A percentile compares a stretch with the other conserved stretches of the same genome.
Evolutionary conservation across 2,797 vertebrate genomes (phyloP).

Genomic region (Microhierax caerulescens): DNA sequence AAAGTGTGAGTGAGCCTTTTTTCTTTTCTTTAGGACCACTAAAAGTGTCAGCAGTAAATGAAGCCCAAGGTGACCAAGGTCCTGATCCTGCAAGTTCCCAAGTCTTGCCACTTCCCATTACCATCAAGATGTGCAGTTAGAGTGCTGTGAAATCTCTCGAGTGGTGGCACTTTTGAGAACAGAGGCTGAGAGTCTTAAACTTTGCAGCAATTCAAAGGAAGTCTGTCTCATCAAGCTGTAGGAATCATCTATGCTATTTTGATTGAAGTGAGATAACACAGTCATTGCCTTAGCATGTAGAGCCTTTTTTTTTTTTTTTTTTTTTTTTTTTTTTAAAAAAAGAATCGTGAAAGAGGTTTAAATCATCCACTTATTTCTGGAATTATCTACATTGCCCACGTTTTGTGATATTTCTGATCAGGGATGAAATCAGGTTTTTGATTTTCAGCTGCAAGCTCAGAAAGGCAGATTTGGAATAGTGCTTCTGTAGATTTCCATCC

Average conservation of each 20-base stretch:
- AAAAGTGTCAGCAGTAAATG: background rate
- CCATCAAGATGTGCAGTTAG: background rate
- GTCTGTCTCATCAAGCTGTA: background rate
- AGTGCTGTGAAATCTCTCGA: background rate
- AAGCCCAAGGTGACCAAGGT: slow-evolving; percentile 37
- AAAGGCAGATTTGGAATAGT: background rate
- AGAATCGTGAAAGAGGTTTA: background rate
- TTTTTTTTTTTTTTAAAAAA: background rate
- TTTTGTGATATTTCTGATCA: background rate
- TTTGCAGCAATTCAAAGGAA: background rate
- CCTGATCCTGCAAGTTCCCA: background rate
- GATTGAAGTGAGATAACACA: background rate
- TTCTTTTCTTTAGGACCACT: background rate
- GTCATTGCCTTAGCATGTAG: background rate
- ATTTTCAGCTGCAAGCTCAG: background rate
- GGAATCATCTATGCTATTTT: background rate
- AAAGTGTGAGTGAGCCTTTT: background rate
- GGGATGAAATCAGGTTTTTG: background rate
- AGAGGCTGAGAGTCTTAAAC: background rate
- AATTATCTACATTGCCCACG: background rate
- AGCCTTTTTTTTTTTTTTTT: background rate
- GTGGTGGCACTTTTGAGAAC: background rate
- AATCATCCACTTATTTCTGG: background rate
- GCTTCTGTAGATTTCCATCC: slow-evolving; percentile 22
- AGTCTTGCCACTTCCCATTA: background rate